Percentiles rank a stretch among this genome's conserved stretches.
phyloP scores from a whole-genome alignment of 2,888 invertebrate species.

The Chelonus formosanus region DNA sequence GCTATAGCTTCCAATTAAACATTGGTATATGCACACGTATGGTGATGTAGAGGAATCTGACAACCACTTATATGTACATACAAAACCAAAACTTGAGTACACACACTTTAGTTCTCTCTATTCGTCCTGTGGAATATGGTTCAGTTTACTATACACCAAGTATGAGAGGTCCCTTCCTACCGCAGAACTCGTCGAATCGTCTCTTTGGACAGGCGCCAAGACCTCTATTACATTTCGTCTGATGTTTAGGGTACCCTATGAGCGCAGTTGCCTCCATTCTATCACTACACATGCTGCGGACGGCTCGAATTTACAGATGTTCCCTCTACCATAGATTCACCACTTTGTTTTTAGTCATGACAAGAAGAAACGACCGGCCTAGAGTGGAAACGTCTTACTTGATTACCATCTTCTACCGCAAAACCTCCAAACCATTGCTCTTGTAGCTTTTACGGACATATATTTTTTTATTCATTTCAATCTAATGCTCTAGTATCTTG shows the following conservation, averaged over 20 bases:
- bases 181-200: conserved; percentile 26
- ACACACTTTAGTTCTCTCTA: conserved; percentile 20
- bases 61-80: conserved; percentile 21
- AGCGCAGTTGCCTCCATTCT: conserved; percentile 34
- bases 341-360: conserved; percentile 24
- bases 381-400: conserved; percentile 19
- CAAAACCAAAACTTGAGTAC: conserved; percentile 25
- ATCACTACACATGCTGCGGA: conserved; percentile 39
- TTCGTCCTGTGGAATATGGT: conserved; percentile 15
- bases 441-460: not conserved
- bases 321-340: conserved; percentile 33
- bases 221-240: conserved; percentile 56
- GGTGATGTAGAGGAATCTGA: conserved; percentile 33
- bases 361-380: conserved; percentile 15
- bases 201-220: conserved; percentile 55
- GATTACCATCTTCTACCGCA: conserved; percentile 11
- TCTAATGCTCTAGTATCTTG: not conserved
- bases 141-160: conserved; percentile 1
- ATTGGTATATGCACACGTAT: conserved; percentile 27
- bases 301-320: conserved; percentile 48
- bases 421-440: not conserved
- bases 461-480: conserved; percentile 6
- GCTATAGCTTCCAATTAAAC: conserved; percentile 14
- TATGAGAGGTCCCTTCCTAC: conserved; percentile 25
- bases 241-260: conserved; percentile 43